Base-by-base conservation (phyloP, 2,113 vertebrate species). In the Cheilinus undulatus region DNA sequence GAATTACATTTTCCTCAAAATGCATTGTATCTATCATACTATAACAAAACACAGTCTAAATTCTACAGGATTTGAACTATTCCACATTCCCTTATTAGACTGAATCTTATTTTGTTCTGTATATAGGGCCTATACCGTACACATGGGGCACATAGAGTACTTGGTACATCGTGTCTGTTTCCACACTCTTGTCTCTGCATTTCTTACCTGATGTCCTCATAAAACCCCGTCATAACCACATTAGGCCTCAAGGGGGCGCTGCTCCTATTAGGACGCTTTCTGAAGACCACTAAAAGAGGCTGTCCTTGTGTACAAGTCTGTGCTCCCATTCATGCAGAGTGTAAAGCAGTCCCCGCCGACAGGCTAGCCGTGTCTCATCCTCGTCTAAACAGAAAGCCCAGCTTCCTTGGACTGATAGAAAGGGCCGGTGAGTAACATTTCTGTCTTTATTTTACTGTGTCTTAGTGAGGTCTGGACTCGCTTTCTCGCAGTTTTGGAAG, bases 291-390 rank as follows among this genome's bases (percentile, higher is more conserved):
- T 3, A 40, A 60, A 63, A 69, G 57, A 73, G 88, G 69, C 73
- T 14, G 80, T 69, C 73, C 61, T 48, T 61, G 57, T 64, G 4
- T 30, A 75, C 70, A 65, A 65, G 71, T 67, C 63, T 69, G 49
- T 50, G 23, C 65, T 73, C 48, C 28, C 90, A 92, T 92, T 92
- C 89, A 91, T 89, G 50, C 66, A 14, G 26, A 22, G 70, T 26
- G 64, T 57, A 4, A 19, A 64, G 66, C 73, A 63, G 43, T 56
- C 28, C 1, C 5, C 49, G 19, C 32, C 24, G 60, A 62, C 56
- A 38, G 34, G 7, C 32, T 3, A 13, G 45, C 58, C 26, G 65
- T 11, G 72, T 36, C 67, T 42, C 78, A 46, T 64, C 77, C 46
- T 48, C 67, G 5, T 14, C 43, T 11, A 24, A 52, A n/a, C 56